phyloP scores from a whole-genome alignment of 2,113 vertebrate species.

The Paradisaea rubra region DNA sequence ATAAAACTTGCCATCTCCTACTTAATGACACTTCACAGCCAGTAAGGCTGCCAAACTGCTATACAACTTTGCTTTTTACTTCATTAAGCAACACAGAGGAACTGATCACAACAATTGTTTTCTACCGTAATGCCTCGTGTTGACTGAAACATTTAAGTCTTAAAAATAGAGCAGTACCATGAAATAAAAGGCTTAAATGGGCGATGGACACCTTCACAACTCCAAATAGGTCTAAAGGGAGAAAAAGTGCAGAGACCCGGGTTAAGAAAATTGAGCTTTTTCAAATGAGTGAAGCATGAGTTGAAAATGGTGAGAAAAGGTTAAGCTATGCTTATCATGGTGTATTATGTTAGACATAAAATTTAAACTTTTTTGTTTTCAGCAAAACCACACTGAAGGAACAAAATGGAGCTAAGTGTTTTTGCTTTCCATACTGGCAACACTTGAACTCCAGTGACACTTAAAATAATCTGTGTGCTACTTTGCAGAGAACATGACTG shows the following conservation, averaged over 20 bases:
- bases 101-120: not conserved
- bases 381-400: not conserved
- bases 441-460: not conserved
- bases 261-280: not conserved
- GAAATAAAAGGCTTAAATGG: not conserved
- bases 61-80: constrained; percentile 16
- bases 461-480: not conserved
- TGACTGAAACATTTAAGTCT: not conserved
- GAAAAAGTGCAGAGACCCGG: not conserved
- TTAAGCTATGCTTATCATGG: not conserved
- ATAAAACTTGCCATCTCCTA: constrained; percentile 49
- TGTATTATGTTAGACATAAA: not conserved
- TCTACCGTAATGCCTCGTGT: not conserved
- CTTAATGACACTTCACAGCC: constrained; percentile 48
- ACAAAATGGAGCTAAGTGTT: not conserved
- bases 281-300: not conserved
- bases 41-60: constrained; percentile 13
- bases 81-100: constrained; percentile 20
- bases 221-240: not conserved
- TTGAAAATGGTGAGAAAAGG: not conserved
- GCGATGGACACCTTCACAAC: not conserved
- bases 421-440: not conserved
- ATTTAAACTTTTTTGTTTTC: not conserved
- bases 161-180: not conserved
- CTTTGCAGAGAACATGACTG: not conserved